Evolutionary conservation across 2,888 invertebrate species (phyloP), one percentile per base, ranked within the genome.

Genomic region (Lysandra coridon): DNA sequence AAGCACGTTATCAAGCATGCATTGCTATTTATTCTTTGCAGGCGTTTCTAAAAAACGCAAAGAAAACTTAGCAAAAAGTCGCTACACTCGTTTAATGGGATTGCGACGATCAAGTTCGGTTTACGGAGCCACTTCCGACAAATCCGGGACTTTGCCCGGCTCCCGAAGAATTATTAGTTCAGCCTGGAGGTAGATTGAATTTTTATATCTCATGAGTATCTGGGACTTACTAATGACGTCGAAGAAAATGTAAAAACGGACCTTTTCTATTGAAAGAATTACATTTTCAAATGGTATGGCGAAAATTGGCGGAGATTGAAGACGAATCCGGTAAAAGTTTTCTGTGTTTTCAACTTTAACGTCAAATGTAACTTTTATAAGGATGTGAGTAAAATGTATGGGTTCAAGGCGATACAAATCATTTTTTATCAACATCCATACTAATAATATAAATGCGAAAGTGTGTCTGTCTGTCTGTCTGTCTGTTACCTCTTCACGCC

Each of bases 21-120:
- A 14, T 76, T 76, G 76, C 57, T 76, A 57, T 57, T 57, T 30
- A 14, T 57, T 33, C 0, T 53, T 49, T 1, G 5, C 23, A 76
- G 76, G 76, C 75, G 57, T 17, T 33, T 33, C n/a, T 7, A 17
- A 17, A 76, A 76, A 57, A 57, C 53, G 17, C 33, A 33, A 33
- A 30, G 40, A 33, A 30, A 33, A 57, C 76, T 57, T 33, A 30
- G 23, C 4, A 75, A 75, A 75, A 75, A 75, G 49, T 30, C 53
- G 76, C 33, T 76, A 76, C 76, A 76, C 76, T 76, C 76, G 57
- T 76, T 76, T 76, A 76, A 76, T 76, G 76, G 76, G 76, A 76
- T 76, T 76, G 23, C 37, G 53, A 76, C 76, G 76, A 76, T 76
- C 49, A 76, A 76, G 53, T 76, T 76, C 76, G 76, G 76, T 57